phyloP scores from a whole-genome alignment of 64 coral and sea anemone genomes.

The Platygyra sinensis region DNA sequence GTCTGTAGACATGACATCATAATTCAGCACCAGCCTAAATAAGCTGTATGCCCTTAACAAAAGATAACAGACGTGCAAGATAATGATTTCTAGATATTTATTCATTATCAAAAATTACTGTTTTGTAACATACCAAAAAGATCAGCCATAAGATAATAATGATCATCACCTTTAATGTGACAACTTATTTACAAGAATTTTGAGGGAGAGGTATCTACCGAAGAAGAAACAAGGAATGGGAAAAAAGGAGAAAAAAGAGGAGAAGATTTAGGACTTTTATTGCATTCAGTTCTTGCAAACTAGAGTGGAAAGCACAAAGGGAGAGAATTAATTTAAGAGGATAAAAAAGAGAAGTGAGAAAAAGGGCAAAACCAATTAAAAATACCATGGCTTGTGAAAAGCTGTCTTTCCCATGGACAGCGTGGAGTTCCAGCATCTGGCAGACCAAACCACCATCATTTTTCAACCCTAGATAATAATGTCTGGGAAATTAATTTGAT shows the following conservation, averaged over 20 bases:
- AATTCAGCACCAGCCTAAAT: too few relatives aligned
- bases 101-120: too few relatives aligned
- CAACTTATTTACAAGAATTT: conserved; percentile 28
- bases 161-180: conserved; percentile 26
- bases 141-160: background rate
- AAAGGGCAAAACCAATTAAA: background rate
- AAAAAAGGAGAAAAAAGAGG: background rate
- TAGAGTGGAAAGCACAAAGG: background rate
- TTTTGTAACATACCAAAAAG: too few relatives aligned
- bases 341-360: background rate
- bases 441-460: background rate
- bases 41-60: too few relatives aligned
- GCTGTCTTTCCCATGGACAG: background rate
- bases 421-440: background rate
- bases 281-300: background rate
- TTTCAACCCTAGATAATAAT: background rate
- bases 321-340: background rate
- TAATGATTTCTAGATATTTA: too few relatives aligned
- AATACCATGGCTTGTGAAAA: background rate
- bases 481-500: background rate
- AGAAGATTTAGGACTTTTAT: background rate
- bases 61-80: too few relatives aligned
- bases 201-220: background rate
- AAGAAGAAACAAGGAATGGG: background rate
- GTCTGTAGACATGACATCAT: too few relatives aligned